A percentile compares a stretch with the other conserved stretches of the same genome.
Evolutionary conservation across 2,797 vertebrate genomes (phyloP).

Genomic region (Sebastes iracundus): DNA sequence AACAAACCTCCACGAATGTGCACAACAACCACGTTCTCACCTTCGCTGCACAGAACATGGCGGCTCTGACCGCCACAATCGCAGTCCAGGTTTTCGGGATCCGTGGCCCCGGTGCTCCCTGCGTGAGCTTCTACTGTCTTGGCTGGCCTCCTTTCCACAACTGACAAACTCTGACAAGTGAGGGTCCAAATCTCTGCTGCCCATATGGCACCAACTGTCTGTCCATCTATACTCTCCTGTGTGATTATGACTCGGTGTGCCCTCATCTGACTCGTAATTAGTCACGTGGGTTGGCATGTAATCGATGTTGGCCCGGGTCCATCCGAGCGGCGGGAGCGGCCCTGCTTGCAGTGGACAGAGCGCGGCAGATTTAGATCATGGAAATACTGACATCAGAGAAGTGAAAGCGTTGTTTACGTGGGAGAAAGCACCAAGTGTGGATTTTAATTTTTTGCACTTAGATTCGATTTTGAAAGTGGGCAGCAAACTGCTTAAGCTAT

Average conservation of each 20-base stretch:
- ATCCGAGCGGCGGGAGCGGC: conserved; percentile 33
- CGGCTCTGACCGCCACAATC: conserved; percentile 17
- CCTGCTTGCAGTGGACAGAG: conserved; percentile 18
- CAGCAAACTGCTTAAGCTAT: not conserved
- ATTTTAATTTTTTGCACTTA: not conserved
- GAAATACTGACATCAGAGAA: not conserved
- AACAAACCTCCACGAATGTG: not conserved
- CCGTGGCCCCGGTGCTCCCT: not conserved
- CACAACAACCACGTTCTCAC: conserved; percentile 55
- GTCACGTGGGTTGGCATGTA: conserved; percentile 71
- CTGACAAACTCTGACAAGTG: conserved; percentile 34
- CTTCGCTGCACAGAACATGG: conserved; percentile 77
- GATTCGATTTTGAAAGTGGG: not conserved
- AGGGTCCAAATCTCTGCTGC: conserved; percentile 47
- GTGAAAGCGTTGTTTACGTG: not conserved
- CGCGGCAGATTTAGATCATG: not conserved
- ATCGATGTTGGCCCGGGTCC: conserved; percentile 61
- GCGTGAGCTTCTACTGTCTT: conserved; percentile 16
- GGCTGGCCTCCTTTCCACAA: conserved; percentile 49
- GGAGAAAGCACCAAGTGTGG: not conserved
- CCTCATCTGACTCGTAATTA: conserved; percentile 60
- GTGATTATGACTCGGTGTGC: conserved; percentile 48
- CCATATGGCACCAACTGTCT: conserved; percentile 65
- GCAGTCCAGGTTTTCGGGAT: conserved; percentile 12
- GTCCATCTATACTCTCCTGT: conserved; percentile 42